phyloP scores from a whole-genome alignment of 1,140 invertebrate genomes.

The Papilio glaucus region DNA sequence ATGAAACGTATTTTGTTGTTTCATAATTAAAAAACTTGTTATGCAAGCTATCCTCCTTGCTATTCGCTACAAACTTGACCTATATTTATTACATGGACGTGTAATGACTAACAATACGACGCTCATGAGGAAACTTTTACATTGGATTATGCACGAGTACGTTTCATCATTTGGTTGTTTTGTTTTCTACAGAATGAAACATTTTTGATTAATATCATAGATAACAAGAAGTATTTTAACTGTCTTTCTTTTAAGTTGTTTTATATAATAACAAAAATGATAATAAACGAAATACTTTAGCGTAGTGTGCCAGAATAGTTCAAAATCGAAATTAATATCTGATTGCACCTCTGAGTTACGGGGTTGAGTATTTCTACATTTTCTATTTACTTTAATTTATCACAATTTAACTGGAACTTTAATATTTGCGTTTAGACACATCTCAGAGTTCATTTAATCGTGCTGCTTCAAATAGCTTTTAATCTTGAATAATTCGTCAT shows the following conservation, averaged over 20 bases:
- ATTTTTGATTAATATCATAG: conserved; percentile 6
- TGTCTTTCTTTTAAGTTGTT: no score
- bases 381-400: no score
- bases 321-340: no score
- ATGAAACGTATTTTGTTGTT: conserved; percentile 2
- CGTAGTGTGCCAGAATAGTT: no score
- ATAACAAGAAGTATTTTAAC: not conserved
- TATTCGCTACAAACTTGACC: conserved; percentile 8
- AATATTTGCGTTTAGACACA: not conserved
- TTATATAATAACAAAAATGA: no score
- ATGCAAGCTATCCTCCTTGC: not conserved
- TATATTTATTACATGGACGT: conserved; percentile 22
- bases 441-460: not conserved
- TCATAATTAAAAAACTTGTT: conserved; percentile 9
- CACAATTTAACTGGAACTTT: not conserved
- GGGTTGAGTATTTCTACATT: no score
- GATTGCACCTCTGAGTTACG: no score
- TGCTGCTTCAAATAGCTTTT: not conserved
- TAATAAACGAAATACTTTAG: no score
- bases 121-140: conserved; percentile 12
- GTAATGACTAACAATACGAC: conserved; percentile 16
- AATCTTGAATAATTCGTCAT: not conserved
- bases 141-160: conserved; percentile 20
- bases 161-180: conserved; percentile 15
- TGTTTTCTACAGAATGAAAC: not conserved